Evolutionary conservation across 2,113 vertebrate species (phyloP).

Genomic region (Boleophthalmus pectinirostris): DNA sequence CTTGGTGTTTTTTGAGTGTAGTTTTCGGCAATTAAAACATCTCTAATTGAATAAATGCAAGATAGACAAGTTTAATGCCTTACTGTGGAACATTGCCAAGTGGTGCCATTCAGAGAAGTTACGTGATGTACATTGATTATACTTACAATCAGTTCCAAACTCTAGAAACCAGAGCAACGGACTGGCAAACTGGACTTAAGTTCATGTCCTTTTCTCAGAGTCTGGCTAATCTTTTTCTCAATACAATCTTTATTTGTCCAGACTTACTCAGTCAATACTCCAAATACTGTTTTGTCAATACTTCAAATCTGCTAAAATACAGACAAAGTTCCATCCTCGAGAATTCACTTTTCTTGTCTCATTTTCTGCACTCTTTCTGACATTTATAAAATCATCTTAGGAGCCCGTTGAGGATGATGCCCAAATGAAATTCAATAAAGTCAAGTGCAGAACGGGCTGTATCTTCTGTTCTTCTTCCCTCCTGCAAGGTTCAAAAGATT

Average conservation of each 20-base stretch:
- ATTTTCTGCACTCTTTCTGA: constrained; percentile 1
- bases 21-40: no score
- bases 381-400: constrained; percentile 18
- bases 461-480: constrained; percentile 3
- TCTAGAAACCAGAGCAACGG: no score
- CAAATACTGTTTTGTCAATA: no score
- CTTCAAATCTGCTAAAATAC: background rate
- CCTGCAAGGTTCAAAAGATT: constrained; percentile 23
- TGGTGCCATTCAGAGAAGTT: background rate
- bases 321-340: background rate
- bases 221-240: background rate
- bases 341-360: constrained; percentile 12
- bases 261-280: background rate
- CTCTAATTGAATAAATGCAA: no score
- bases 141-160: background rate
- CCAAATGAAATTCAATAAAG: constrained; percentile 30
- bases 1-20: no score
- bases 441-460: background rate
- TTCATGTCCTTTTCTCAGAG: background rate
- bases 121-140: background rate
- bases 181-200: background rate
- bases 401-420: constrained; percentile 1
- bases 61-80: no score
- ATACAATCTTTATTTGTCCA: background rate
- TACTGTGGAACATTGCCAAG: no score